Evolutionary conservation across 2,797 vertebrate species (phyloP), one percentile per base, ranked within the genome.

Genomic region (Kryptolebias ocellatus): DNA sequence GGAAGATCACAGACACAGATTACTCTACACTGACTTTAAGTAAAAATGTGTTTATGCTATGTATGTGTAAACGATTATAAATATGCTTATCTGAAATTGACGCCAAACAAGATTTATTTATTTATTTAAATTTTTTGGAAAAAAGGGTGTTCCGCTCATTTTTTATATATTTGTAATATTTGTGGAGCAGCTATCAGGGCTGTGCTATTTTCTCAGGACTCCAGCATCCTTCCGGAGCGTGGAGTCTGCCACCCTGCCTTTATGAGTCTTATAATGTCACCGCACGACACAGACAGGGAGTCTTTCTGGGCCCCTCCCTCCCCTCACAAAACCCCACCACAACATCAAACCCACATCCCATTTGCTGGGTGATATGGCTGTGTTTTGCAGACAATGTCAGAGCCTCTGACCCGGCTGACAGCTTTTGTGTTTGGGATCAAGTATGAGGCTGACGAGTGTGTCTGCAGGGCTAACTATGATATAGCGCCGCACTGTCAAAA

Each of bases 391-490:
- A 74, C 76, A 70, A 59, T 67, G 80, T 78, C 83, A 79, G 53
- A 64, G 64, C 70, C 69, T 67, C 72, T 78, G 84, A 87, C 85
- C 83, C 20, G 62, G 53, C 82, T 87, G 87, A 88, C 87, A 82
- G 84, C 82, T 85, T 81, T 72, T 83, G 86, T 88, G 84, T 88
- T 89, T 57, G 67, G 89, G 85, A 89, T 89, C 85, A 90, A 87
- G 83, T 80, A 70, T 70, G 70, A 77, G 68, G 74, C 86, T 86
- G 90, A 89, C 72, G 83, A 85, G 67, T 54, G 79, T 85, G 88
- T 90, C 88, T 81, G 86, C 55, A n/a, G 82, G 83, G 87, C 86
- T 90, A 87, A 91, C 83, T 87, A 86, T 86, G 87, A 90, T 89
- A 80, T 81, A 88, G 86, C 81, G 75, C 80, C 8, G 56, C 20